These are phyloP conservation scores for Hypotaenidia okinawae DNA, from an alignment of 2,797 vertebrate species.

Conservation along the genomic window DNA sequence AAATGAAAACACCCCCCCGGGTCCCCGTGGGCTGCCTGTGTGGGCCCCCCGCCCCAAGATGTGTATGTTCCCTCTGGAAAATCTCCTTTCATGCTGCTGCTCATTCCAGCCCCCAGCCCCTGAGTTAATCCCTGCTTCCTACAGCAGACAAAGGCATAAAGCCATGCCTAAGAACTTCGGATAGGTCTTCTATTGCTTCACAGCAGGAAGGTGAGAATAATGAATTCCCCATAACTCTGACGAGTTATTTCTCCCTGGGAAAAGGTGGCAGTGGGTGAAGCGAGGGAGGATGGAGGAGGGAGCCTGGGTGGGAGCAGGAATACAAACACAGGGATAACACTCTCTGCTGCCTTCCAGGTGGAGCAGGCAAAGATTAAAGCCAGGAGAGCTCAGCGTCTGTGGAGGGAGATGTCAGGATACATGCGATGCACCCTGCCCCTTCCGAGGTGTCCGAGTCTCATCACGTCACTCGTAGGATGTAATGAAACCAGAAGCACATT, in stretches of 20 bases:
- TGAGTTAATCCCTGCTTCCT: background rate
- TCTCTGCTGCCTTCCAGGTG: fast-evolving
- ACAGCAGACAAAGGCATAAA: background rate
- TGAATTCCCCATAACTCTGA: background rate
- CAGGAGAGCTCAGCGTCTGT: background rate
- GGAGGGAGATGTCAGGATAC: background rate
- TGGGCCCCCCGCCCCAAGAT: fast-evolving
- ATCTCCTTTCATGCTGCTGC: background rate
- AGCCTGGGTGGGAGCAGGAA: background rate
- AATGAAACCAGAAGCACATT: fast-evolving
- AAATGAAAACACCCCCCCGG: background rate
- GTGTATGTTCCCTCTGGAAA: background rate
- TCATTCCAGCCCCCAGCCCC: background rate
- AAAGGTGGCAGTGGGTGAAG: fast-evolving
- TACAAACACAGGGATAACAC: fast-evolving
- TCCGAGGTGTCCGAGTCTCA: fast-evolving
- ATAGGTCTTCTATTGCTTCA: background rate
- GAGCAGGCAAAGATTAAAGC: fast-evolving
- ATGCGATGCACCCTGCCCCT: fast-evolving
- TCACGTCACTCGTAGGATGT: fast-evolving
- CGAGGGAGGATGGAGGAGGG: fast-evolving
- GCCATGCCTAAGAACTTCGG: background rate
- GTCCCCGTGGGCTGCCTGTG: background rate
- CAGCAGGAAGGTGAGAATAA: background rate
- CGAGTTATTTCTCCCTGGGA: background rate